Evolutionary conservation across 2,113 vertebrate genomes (phyloP).

Genomic region (Sinosuthora webbiana): DNA sequence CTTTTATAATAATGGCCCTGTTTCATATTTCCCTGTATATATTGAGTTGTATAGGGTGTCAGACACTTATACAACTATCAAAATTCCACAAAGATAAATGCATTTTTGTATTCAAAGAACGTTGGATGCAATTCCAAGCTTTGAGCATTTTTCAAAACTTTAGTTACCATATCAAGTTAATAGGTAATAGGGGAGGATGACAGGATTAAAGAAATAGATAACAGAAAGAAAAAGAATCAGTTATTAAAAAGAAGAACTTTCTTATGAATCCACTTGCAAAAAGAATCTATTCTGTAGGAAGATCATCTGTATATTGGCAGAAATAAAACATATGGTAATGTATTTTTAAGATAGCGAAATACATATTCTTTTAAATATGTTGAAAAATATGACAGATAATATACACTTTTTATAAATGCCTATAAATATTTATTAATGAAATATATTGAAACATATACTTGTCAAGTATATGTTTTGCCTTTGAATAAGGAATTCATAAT

Average conservation of each 20-base stretch:
- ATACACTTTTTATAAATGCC: background rate
- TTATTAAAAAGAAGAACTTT: background rate
- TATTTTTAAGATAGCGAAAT: background rate
- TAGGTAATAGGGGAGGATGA: background rate
- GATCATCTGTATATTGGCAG: constrained; percentile 21
- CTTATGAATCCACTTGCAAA: background rate
- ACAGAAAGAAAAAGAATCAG: background rate
- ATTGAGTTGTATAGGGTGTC: background rate
- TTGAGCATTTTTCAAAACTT: background rate
- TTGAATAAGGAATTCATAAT: background rate
- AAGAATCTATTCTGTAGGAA: background rate
- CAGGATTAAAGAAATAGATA: background rate
- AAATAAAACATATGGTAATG: constrained; percentile 39
- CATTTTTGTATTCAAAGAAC: background rate
- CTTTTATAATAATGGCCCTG: background rate
- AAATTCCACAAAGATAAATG: background rate
- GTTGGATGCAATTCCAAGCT: background rate
- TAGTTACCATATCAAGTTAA: background rate
- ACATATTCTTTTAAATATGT: constrained; percentile 37
- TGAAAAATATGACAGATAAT: constrained; percentile 37
- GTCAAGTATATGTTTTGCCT: background rate
- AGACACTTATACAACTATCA: background rate
- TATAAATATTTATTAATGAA: constrained; percentile 46
- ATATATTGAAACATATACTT: constrained; percentile 8
- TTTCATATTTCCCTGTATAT: background rate